These are phyloP conservation scores for Aspidoscelis tigris DNA, from an alignment of 2,113 vertebrate species.

Conservation along the genomic window DNA sequence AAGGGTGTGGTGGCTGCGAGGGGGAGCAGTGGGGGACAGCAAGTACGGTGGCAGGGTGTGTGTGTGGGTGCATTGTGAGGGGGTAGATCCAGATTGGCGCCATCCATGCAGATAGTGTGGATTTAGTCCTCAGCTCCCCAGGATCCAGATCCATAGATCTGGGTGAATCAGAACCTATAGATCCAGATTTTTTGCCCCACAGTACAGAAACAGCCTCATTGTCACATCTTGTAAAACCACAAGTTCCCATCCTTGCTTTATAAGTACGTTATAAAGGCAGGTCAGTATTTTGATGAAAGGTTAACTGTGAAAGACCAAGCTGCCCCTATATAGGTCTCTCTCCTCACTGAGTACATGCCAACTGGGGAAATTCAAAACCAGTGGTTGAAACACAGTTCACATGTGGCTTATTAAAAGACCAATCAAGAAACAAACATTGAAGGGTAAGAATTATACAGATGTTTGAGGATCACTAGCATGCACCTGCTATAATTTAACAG, in stretches of 20 bases:
- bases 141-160: too few relatives aligned
- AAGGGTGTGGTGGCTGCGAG: too few relatives aligned
- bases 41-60: too few relatives aligned
- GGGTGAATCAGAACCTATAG: too few relatives aligned
- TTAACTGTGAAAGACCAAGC: not conserved
- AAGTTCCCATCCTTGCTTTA: not conserved
- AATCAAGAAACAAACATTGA: not conserved
- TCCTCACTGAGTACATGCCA: not conserved
- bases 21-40: too few relatives aligned
- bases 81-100: too few relatives aligned
- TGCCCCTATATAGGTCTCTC: not conserved
- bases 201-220: too few relatives aligned
- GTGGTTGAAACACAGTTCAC: not conserved
- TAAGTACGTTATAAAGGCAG: not conserved
- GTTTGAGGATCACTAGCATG: constrained; percentile 17
- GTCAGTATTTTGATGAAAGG: not conserved
- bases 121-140: too few relatives aligned
- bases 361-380: not conserved
- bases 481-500: not conserved
- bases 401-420: not conserved
- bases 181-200: too few relatives aligned
- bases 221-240: too few relatives aligned
- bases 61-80: too few relatives aligned
- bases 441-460: not conserved
- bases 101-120: too few relatives aligned